Conservation (phyloP, 2,888 invertebrate genomes). For the Nemurella pictetii region DNA sequence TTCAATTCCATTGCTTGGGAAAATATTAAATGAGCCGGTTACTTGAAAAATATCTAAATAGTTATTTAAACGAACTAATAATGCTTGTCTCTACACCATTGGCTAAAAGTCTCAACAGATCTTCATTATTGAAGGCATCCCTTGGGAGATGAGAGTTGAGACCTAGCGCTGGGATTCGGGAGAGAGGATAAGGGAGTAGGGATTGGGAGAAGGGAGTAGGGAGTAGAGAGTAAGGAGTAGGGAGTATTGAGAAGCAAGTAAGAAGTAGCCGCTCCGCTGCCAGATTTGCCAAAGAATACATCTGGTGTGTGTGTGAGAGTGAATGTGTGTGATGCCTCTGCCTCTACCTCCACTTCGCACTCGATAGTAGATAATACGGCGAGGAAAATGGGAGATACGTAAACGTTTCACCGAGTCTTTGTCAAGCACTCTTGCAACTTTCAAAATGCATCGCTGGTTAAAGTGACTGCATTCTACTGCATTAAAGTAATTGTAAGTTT, state of each 20-base stretch:
- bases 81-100: no score
- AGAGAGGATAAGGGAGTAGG: neutral
- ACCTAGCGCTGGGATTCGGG: no score
- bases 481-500: conserved; percentile 21
- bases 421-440: neutral
- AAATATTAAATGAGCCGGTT: no score
- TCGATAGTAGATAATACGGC: neutral
- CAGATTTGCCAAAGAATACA: no score
- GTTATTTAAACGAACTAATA: no score
- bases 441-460: conserved; percentile 15
- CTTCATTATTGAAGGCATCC: neutral
- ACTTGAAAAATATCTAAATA: no score
- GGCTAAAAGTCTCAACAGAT: neutral
- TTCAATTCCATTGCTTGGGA: no score
- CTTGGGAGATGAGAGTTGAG: neutral
- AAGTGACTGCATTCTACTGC: conserved; percentile 14
- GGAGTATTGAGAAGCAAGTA: no score
- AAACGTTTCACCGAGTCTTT: neutral
- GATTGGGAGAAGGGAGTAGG: neutral
- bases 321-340: no score
- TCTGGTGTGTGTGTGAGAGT: no score
- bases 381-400: neutral
- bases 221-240: neutral
- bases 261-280: no score
- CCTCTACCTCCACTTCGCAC: neutral